Evolutionary conservation across 1,140 invertebrate species (phyloP), one percentile per base, ranked within the genome.

Genomic region (Penaeus indicus): DNA sequence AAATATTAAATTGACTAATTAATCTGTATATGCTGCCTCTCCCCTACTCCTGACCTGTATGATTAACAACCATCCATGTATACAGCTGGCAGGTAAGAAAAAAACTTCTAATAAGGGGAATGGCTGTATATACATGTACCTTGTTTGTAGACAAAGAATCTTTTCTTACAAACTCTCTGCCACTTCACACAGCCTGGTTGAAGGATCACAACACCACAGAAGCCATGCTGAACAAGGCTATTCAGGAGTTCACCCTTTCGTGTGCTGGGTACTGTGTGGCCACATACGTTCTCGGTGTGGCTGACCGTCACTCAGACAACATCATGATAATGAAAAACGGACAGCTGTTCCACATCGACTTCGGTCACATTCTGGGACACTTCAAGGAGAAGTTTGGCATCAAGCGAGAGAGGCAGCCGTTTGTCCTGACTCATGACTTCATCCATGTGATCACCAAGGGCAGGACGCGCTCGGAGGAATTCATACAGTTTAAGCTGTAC

Each of bases 301-400:
- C 94, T 67, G 95, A 95, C 91, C 92, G 95, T 77, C 95, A 95
- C 92, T 94, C 94, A 60, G 95, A 95, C 89, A 95, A 95, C 91
- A 95, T 95, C 64, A 95, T 95, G 95, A 92, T 95, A 21, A 94
- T 93, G 62, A 92, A 93, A 86, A 94, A 94, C 89, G 95, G 95
- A 81, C 93, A 92, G 91, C 92, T 95, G 79, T 95, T 95, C 91
- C 95, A 95, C 91, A 95, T 95, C 83, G 95, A 95, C 92, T 95
- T 95, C 92, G 95, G 95, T 32, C 95, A 95, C 91, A 94, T 95
- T 91, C 91, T 95, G 25, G 94, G 95, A 64, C 94, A 95, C 91
- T 94, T 94, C 87, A 95, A 95, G 91, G 94, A 94, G 91, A 95
- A 95, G 91, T 94, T 95, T 92, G 95, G 95, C 19, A 94, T 95